Evolutionary conservation across 2,888 invertebrate species (phyloP), one percentile per base, ranked within the genome.

Genomic region (Troglohyphantes excavatus): DNA sequence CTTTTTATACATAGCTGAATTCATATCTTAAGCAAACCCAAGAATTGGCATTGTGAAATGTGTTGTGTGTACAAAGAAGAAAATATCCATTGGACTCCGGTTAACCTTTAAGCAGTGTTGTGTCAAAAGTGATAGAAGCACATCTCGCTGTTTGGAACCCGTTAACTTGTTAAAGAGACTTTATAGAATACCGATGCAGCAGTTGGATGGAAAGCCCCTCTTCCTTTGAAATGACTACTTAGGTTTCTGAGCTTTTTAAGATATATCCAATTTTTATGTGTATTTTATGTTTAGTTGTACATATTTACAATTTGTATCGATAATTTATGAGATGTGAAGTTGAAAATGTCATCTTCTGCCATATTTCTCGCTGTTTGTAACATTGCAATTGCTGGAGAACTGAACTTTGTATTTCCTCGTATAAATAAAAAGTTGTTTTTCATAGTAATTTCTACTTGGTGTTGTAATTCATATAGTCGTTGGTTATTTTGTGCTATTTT

Each of bases 281-380:
- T 73, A 73, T 61, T 61, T 29, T 83, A 73, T 83, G 63, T 83
- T 83, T 83, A 83, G 83, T 83, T 83, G 83, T 83, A 83, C 73
- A 83, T 83, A 83, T 73, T 83, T 73, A 43, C 83, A 83, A 83
- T 83, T 83, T 83, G 83, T 83, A 73, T 73, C 26, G n/a, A 83
- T 83, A 83, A 83, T 65, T 83, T 83, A 83, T 73, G 83, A 72
- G 21, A 63, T 83, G 83, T 82, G 63, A 63, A 83, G 46, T 72
- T 73, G 63, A 70, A 68, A 82, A 59, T 73, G 83, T 83, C 83
- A 73, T 83, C 73, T 83, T 73, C 72, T 83, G 83, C 73, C 73
- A 73, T 83, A 83, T 83, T 82, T 82, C 82, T 82, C 33, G 82
- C 82, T 72, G 82, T 82, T 83, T 83, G 83, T 83, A 73, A 83